A percentile compares a stretch with the other conserved stretches of the same genome.
These are phyloP conservation scores for Archocentrus centrarchus DNA, from an alignment of 2,113 vertebrate genomes.

Conservation along the genomic window DNA sequence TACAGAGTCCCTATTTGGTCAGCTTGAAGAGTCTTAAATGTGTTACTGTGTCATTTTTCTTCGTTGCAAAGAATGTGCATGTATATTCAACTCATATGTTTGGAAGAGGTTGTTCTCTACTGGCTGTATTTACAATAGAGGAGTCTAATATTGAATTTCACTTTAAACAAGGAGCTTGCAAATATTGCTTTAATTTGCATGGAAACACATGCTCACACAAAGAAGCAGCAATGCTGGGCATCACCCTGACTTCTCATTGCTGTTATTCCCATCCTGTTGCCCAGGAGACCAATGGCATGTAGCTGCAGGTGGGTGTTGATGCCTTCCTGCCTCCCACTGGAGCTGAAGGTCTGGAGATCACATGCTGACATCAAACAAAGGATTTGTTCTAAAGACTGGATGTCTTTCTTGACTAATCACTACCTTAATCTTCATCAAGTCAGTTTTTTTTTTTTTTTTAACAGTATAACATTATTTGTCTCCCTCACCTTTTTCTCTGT, in stretches of 20 bases:
- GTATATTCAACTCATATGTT: background rate
- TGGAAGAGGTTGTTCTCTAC: background rate
- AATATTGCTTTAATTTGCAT: constrained; percentile 27
- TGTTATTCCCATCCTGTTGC: constrained; percentile 67
- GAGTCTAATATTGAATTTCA: background rate
- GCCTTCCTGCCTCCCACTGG: constrained; percentile 47
- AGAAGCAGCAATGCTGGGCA: constrained; percentile 43
- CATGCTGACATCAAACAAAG: constrained; percentile 55
- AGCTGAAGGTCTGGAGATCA: constrained; percentile 58
- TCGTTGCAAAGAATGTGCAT: background rate
- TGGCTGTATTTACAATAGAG: background rate
- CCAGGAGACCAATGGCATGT: constrained; percentile 67
- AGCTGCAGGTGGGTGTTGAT: constrained; percentile 65
- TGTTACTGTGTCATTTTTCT: background rate
- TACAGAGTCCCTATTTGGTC: background rate
- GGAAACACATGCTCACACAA: constrained; percentile 18
- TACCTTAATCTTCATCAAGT: background rate
- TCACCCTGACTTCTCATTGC: constrained; percentile 53
- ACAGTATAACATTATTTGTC: background rate
- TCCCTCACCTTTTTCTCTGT: constrained; percentile 5
- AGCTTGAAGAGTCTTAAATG: background rate
- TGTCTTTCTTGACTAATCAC: background rate
- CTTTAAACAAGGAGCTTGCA: constrained; percentile 17
- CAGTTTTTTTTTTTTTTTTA: background rate
- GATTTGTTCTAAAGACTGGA: background rate